These are phyloP conservation scores for Samia ricini DNA, from an alignment of 1,140 invertebrate genomes.

Conservation along the genomic window DNA sequence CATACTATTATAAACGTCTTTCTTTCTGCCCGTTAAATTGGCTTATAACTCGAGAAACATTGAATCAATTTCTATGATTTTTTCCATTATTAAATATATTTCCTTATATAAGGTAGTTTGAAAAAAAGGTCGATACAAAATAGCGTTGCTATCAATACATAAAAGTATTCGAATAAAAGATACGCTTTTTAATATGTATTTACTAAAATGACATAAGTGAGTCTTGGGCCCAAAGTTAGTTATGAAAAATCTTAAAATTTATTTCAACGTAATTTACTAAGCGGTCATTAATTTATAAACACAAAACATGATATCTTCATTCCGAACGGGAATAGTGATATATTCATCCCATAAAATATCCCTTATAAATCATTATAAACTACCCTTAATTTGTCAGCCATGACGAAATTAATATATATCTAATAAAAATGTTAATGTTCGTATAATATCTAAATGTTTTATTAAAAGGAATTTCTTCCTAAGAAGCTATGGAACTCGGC, in stretches of 20 bases:
- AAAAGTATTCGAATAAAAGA: too few relatives aligned
- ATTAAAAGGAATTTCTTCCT: conserved; percentile 15
- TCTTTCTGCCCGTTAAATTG: too few relatives aligned
- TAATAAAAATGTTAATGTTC: conserved; percentile 46
- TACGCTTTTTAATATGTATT: too few relatives aligned
- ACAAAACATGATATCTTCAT: neutral
- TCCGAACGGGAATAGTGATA: too few relatives aligned
- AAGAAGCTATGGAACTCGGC: conserved; percentile 9
- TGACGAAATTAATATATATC: conserved; percentile 49
- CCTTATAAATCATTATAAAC: conserved; percentile 23
- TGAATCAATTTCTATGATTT: too few relatives aligned
- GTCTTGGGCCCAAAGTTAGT: neutral
- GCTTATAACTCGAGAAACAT: too few relatives aligned
- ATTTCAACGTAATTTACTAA: neutral
- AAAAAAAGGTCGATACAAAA: too few relatives aligned
- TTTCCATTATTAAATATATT: too few relatives aligned
- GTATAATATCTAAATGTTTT: conserved; percentile 17
- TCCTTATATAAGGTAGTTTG: too few relatives aligned
- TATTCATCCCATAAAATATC: neutral
- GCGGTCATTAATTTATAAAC: neutral
- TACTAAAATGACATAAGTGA: too few relatives aligned
- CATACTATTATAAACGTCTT: too few relatives aligned
- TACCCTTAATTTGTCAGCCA: conserved; percentile 55
- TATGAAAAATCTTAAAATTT: neutral
- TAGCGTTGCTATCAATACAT: too few relatives aligned